These are phyloP conservation scores for Poeciliopsis paucimaculata DNA, from an alignment of 2,797 vertebrate genomes.

Conservation along the genomic window DNA sequence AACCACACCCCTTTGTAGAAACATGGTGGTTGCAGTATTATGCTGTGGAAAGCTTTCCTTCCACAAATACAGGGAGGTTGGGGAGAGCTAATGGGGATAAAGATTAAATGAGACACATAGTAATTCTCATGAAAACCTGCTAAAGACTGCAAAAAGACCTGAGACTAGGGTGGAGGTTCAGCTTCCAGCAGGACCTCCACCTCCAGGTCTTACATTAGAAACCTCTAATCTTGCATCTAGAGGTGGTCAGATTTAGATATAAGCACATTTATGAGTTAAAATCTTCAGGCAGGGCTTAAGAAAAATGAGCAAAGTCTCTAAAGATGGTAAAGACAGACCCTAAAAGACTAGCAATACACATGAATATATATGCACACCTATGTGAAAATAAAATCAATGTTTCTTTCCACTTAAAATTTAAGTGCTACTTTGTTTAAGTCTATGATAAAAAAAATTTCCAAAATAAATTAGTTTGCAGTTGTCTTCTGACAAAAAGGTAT, in stretches of 20 bases:
- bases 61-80: neutral
- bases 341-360: neutral
- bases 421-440: neutral
- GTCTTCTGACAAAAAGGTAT: neutral
- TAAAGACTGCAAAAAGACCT: neutral
- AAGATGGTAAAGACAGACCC: neutral
- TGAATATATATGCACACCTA: neutral
- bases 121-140: neutral
- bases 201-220: too few relatives aligned
- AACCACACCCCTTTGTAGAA: neutral
- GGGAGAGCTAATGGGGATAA: neutral
- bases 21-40: neutral
- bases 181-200: neutral
- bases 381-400: neutral
- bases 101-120: neutral
- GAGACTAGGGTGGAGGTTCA: neutral
- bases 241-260: neutral
- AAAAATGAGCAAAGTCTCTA: neutral
- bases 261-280: neutral
- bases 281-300: neutral
- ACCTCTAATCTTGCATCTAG: neutral
- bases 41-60: neutral
- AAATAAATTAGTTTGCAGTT: neutral
- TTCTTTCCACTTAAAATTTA: neutral
- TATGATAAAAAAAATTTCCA: neutral